These are phyloP conservation scores for Eutolmus rufibarbis DNA, from an alignment of 2,888 invertebrate species.

Conservation along the genomic window DNA sequence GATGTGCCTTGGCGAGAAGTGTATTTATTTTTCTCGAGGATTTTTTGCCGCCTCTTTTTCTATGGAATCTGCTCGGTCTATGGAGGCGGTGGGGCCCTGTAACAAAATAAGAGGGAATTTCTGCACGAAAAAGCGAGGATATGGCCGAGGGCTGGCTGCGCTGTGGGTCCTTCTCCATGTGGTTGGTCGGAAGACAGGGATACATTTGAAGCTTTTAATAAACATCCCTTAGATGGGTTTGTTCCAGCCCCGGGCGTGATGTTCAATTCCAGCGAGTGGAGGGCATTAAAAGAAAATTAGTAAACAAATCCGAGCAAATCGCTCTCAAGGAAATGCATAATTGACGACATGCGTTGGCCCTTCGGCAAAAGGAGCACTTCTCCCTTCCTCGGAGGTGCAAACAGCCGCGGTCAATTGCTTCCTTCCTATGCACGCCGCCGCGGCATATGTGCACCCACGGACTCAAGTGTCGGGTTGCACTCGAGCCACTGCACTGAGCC, in stretches of 20 bases:
- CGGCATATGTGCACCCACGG: slow-evolving; percentile 1
- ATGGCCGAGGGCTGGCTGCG: not conserved
- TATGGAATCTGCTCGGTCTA: not conserved
- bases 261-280: slow-evolving; percentile 10
- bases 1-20: slow-evolving; percentile 4
- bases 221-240: not conserved
- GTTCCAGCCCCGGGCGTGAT: not conserved
- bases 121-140: not conserved
- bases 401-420: not conserved
- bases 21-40: slow-evolving; percentile 17
- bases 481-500: not conserved
- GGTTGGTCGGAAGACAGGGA: not conserved
- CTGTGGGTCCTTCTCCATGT: not conserved
- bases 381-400: not conserved
- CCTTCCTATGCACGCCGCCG: not conserved
- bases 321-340: slow-evolving; percentile 27
- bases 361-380: not conserved
- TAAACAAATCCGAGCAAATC: slow-evolving; percentile 9
- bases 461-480: slow-evolving; percentile 8
- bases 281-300: not conserved
- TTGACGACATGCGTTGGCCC: not conserved
- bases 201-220: not conserved
- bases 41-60: not conserved
- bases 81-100: not conserved
- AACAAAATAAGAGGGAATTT: not conserved